These are phyloP conservation scores for Ascaphus truei DNA, from an alignment of 2,113 vertebrate species.

Conservation along the genomic window DNA sequence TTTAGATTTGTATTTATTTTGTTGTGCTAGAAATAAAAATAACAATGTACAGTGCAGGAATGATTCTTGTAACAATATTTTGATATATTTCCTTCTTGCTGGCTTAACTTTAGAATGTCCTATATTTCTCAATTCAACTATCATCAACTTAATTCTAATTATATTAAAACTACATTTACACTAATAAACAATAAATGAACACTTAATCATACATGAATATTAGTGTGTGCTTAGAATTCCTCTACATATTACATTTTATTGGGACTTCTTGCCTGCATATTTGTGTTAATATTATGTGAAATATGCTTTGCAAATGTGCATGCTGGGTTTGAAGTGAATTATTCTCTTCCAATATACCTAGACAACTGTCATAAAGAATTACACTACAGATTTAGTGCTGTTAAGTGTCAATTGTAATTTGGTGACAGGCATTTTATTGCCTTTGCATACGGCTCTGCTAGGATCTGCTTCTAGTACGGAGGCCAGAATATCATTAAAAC, in stretches of 20 bases:
- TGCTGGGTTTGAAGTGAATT: slow-evolving; percentile 71
- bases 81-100: no score
- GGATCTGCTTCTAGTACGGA: slow-evolving; percentile 71
- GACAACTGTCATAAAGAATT: slow-evolving; percentile 77
- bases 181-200: no score
- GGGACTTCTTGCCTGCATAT: slow-evolving; percentile 66
- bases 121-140: no score
- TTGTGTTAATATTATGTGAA: slow-evolving; percentile 69
- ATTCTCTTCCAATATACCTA: slow-evolving; percentile 79
- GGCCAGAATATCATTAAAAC: slow-evolving; percentile 80
- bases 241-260: slow-evolving; percentile 64
- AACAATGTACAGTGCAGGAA: no score
- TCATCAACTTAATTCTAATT: no score
- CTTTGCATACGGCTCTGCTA: slow-evolving; percentile 71
- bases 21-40: no score
- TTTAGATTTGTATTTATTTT: no score
- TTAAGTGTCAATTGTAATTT: slow-evolving; percentile 82
- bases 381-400: slow-evolving; percentile 75
- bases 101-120: no score
- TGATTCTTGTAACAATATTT: no score
- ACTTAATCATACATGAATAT: slow-evolving; percentile 67
- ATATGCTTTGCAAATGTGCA: slow-evolving; percentile 64
- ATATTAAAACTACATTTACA: no score
- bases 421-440: slow-evolving; percentile 80
- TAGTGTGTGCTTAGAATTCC: slow-evolving; percentile 57